A percentile compares a stretch with the other conserved stretches of the same genome.
These are phyloP conservation scores for Zaprionus ornatus DNA, from an alignment of 1,140 invertebrate species.

Conservation along the genomic window DNA sequence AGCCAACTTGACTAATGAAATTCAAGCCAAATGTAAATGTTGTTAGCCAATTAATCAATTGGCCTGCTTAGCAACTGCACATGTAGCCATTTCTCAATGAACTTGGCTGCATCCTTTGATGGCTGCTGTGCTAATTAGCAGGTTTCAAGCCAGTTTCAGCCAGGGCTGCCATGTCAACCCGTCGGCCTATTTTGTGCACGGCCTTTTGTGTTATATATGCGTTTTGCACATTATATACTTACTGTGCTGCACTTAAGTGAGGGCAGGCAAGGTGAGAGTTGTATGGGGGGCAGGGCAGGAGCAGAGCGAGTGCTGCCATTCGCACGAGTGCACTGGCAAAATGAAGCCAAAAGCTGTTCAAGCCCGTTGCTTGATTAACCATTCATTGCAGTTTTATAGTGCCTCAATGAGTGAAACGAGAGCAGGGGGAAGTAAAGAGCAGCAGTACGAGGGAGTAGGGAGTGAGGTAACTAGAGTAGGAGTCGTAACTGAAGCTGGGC, in stretches of 20 bases:
- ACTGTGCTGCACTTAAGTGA: conserved; percentile 31
- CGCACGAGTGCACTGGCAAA: conserved; percentile 64
- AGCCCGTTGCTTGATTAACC: conserved; percentile 78
- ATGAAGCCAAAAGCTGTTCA: conserved; percentile 77
- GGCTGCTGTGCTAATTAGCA: conserved; percentile 16
- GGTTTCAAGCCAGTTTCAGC: neutral
- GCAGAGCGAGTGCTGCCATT: conserved; percentile 10
- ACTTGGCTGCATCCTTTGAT: neutral
- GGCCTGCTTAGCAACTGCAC: too few species aligned
- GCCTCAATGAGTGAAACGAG: conserved; percentile 63
- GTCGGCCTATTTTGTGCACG: conserved; percentile 60
- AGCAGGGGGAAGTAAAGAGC: conserved; percentile 20
- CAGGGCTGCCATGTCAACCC: conserved; percentile 42
- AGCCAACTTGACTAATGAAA: neutral
- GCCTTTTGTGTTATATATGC: conserved; percentile 62
- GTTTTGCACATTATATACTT: conserved; percentile 66
- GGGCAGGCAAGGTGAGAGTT: conserved; percentile 21
- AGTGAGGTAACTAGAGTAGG: neutral
- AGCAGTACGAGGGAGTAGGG: conserved; percentile 11
- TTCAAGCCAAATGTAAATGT: neutral
- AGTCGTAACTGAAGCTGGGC: conserved; percentile 21
- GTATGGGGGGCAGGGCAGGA: neutral
- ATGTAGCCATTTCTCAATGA: conserved; percentile 1
- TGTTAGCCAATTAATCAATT: neutral
- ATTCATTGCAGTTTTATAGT: conserved; percentile 81